These are phyloP conservation scores for Chloropsis hardwickii DNA, from an alignment of 2,113 vertebrate genomes.

Conservation along the genomic window DNA sequence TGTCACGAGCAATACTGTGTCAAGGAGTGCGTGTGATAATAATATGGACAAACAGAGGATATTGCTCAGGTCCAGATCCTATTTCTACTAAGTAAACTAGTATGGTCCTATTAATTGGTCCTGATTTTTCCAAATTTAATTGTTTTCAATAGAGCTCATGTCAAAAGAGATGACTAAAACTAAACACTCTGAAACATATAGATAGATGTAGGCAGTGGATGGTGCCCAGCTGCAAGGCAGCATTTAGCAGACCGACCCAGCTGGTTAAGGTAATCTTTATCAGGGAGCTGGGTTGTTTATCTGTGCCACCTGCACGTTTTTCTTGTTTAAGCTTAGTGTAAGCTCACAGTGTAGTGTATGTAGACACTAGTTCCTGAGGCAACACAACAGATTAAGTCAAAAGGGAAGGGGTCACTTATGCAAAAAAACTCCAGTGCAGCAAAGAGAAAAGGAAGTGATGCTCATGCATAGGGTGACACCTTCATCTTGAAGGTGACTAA, in stretches of 20 bases:
- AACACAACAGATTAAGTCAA: neutral
- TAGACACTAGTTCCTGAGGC: neutral
- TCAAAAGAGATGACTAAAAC: neutral
- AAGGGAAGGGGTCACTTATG: neutral
- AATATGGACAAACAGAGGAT: neutral
- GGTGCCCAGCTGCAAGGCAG: neutral
- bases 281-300: neutral
- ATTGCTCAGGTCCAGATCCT: neutral
- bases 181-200: neutral
- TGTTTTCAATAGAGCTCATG: neutral
- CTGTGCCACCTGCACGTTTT: neutral
- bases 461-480: neutral
- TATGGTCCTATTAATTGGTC: neutral
- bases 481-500: neutral
- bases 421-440: neutral
- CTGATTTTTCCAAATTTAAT: neutral
- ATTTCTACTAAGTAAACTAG: neutral
- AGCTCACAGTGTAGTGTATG: rapidly evolving
- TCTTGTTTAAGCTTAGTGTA: neutral
- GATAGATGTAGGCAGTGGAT: neutral
- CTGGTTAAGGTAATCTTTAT: neutral
- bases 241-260: neutral
- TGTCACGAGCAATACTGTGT: neutral
- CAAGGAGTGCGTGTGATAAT: neutral
- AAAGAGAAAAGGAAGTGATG: neutral